Conservation (phyloP, 2,888 invertebrate species). For the Apamea crenata region DNA sequence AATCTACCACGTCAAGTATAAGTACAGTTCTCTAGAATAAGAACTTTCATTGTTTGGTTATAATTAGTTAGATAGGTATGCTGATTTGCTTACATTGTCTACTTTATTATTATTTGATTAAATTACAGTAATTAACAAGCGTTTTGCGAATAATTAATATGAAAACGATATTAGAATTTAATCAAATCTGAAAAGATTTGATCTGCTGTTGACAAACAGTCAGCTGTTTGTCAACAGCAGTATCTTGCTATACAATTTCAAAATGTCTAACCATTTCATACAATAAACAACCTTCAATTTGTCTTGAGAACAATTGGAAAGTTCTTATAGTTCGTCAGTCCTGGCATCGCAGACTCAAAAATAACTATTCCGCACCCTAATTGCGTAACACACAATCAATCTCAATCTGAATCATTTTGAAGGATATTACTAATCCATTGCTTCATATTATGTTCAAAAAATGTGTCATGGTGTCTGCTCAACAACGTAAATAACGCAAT, state of each 20-base stretch:
- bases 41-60: conserved; percentile 22
- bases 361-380: no score
- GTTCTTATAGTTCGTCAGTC: not conserved
- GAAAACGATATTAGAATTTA: not conserved
- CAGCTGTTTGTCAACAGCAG: not conserved
- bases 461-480: no score
- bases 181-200: not conserved
- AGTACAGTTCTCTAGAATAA: conserved; percentile 37
- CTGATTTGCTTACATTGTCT: conserved; percentile 5
- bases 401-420: no score
- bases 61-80: conserved; percentile 10
- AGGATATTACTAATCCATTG: no score
- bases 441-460: no score
- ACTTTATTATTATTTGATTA: conserved; percentile 6
- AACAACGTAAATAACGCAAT: no score
- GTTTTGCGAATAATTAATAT: not conserved
- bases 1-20: conserved; percentile 67
- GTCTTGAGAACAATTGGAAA: not conserved
- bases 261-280: not conserved
- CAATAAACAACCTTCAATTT: not conserved
- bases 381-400: no score
- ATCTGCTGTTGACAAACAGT: no score
- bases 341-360: not conserved
- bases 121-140: not conserved
- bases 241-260: not conserved